These are phyloP conservation scores for Ctenopoma kingsleyae DNA, from an alignment of 2,797 vertebrate species.

Conservation along the genomic window DNA sequence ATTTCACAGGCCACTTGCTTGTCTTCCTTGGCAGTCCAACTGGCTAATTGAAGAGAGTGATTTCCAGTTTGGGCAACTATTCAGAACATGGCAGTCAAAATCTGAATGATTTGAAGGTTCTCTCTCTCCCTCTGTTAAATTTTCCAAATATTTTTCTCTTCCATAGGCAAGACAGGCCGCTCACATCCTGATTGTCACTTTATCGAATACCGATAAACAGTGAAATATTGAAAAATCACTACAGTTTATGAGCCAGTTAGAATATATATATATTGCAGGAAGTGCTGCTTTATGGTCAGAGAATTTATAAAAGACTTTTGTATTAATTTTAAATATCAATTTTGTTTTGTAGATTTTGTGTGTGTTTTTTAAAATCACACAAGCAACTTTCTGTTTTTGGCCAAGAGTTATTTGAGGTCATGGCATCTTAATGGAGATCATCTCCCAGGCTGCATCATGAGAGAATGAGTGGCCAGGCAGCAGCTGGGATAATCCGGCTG, in stretches of 20 bases:
- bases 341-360: not conserved
- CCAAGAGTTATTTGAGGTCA: constrained; percentile 44
- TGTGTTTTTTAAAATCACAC: too few species aligned
- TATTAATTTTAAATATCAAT: not conserved
- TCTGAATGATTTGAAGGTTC: constrained; percentile 77
- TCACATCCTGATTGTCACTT: constrained; percentile 53
- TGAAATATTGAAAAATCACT: constrained; percentile 9
- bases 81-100: constrained; percentile 85
- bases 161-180: constrained; percentile 23
- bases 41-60: constrained; percentile 88
- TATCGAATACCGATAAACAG: constrained; percentile 57
- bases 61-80: constrained; percentile 85
- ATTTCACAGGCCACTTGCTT: constrained; percentile 91
- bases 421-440: constrained; percentile 22
- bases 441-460: constrained; percentile 51
- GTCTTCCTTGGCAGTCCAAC: constrained; percentile 90
- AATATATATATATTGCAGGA: constrained; percentile 20
- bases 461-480: constrained; percentile 33
- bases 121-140: constrained; percentile 31
- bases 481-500: constrained; percentile 27
- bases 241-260: not conserved
- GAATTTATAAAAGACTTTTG: not conserved
- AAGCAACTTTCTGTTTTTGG: constrained; percentile 4
- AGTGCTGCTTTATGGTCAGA: too few species aligned
- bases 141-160: constrained; percentile 44